These are phyloP conservation scores for Brachylomia viminalis DNA, from an alignment of 2,888 invertebrate genomes.

Conservation along the genomic window DNA sequence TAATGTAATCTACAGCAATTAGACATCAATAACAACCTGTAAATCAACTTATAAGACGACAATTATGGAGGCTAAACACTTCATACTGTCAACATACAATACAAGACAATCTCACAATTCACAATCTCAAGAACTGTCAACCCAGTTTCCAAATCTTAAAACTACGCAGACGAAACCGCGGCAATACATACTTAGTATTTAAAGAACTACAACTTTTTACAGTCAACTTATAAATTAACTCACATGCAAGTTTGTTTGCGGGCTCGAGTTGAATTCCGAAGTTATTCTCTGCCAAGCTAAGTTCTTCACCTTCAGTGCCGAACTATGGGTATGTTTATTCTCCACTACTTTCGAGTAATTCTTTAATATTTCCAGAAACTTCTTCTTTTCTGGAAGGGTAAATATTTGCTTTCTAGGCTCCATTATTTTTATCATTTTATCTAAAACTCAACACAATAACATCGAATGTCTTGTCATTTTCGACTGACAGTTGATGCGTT, in stretches of 20 bases:
- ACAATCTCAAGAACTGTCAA: slow-evolving; percentile 30
- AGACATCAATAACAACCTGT: no score
- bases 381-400: slow-evolving; percentile 35
- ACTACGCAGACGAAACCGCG: not conserved
- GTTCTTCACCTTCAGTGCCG: slow-evolving; percentile 43
- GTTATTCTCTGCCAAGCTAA: slow-evolving; percentile 48
- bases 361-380: slow-evolving; percentile 50
- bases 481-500: slow-evolving; percentile 44
- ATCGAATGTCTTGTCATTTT: slow-evolving; percentile 7
- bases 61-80: not conserved
- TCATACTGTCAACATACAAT: slow-evolving; percentile 9
- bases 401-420: slow-evolving; percentile 42
- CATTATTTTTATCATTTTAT: slow-evolving; percentile 32
- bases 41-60: not conserved
- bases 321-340: slow-evolving; percentile 29
- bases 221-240: slow-evolving; percentile 3
- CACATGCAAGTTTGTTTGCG: slow-evolving; percentile 32
- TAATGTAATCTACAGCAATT: not conserved
- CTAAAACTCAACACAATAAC: not conserved
- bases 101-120: slow-evolving; percentile 7
- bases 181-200: not conserved
- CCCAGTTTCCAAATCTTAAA: not conserved
- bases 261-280: slow-evolving; percentile 44
- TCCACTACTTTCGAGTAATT: slow-evolving; percentile 43
- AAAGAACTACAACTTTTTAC: not conserved